Conservation (phyloP, 2,113 vertebrate species). For the Pardalotus punctatus region DNA sequence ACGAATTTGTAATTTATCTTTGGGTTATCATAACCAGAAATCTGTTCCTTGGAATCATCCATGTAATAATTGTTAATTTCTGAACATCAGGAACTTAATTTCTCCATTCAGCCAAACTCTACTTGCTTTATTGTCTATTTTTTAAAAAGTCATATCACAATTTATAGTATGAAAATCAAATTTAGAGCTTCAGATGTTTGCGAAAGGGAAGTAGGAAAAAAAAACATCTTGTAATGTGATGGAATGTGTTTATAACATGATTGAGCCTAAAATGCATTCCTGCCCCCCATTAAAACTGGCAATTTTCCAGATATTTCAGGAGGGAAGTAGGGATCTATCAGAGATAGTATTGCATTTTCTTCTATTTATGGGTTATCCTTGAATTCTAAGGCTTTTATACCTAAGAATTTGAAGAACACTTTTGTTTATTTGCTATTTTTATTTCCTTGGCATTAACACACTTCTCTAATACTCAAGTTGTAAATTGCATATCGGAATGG, state of each 20-base stretch:
- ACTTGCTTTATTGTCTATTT: background rate
- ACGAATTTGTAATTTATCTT: background rate
- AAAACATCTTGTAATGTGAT: background rate
- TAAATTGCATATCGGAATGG: background rate
- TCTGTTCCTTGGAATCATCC: background rate
- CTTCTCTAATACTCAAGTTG: background rate
- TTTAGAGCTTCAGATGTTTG: background rate
- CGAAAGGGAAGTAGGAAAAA: background rate
- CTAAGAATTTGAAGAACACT: background rate
- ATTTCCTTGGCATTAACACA: background rate
- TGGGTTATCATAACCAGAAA: background rate
- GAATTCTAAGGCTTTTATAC: background rate
- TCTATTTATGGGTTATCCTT: background rate
- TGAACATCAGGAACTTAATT: background rate
- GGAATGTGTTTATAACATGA: background rate
- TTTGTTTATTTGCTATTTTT: background rate
- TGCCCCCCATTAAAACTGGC: background rate
- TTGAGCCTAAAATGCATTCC: background rate
- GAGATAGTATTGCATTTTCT: background rate
- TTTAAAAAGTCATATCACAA: background rate
- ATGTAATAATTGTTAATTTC: background rate
- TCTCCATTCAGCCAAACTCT: background rate
- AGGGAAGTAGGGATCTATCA: background rate
- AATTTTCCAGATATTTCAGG: background rate
- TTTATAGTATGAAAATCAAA: background rate